These are phyloP conservation scores for Parnassius glacialis DNA, from an alignment of 2,888 invertebrate genomes.

Conservation along the genomic window DNA sequence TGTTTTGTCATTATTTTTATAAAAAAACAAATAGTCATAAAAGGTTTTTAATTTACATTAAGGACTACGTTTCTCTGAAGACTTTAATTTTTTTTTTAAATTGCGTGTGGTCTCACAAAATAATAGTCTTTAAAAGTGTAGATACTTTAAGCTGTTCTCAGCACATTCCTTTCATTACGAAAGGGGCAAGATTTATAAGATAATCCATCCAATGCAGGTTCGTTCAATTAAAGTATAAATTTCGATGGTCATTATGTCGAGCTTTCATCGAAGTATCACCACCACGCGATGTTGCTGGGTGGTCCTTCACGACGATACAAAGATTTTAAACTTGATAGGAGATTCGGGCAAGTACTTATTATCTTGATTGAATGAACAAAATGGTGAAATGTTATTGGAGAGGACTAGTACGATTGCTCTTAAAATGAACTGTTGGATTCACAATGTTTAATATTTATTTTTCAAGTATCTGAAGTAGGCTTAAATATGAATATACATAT, in stretches of 20 bases:
- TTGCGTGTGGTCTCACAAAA: conserved; percentile 18
- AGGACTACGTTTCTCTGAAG: no score
- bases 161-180: conserved; percentile 20
- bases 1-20: no score
- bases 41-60: no score
- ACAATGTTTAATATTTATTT: no score
- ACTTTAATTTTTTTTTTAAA: neutral
- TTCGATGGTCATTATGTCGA: conserved; percentile 1
- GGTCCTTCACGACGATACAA: conserved; percentile 7
- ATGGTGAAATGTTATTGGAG: no score
- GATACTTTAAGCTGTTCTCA: conserved; percentile 1
- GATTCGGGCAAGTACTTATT: conserved; percentile 4
- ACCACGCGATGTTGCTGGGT: conserved; percentile 18
- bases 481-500: no score
- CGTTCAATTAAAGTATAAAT: conserved; percentile 22
- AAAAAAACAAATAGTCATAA: no score
- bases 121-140: conserved; percentile 4
- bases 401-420: no score
- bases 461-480: no score
- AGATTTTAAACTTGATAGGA: conserved; percentile 9
- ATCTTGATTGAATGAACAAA: neutral
- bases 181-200: conserved; percentile 19
- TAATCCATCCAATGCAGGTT: conserved; percentile 8
- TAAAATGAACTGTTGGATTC: no score
- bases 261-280: conserved; percentile 9